phyloP scores from a whole-genome alignment of 2,888 invertebrate species.

The Arrhopalites spinosus region DNA sequence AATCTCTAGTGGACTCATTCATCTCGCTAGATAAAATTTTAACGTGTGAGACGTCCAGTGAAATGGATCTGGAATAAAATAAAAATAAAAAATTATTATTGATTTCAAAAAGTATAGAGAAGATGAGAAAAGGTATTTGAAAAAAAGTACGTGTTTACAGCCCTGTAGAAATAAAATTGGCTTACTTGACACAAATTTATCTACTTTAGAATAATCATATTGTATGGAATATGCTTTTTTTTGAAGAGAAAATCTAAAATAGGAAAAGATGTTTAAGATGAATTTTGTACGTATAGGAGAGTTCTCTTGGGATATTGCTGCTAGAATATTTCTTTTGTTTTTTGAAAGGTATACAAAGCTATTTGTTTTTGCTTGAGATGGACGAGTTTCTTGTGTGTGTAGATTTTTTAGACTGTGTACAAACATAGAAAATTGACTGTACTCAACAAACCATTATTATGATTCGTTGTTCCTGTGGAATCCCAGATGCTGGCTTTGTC shows the following conservation, averaged over 20 bases:
- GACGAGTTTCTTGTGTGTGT: neutral
- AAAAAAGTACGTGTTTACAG: neutral
- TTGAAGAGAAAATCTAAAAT: neutral
- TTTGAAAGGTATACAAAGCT: neutral
- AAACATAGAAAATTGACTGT: neutral
- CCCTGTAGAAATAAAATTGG: neutral
- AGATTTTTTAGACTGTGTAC: neutral
- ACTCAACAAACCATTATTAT: neutral
- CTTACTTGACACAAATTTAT: neutral
- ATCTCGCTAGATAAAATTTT: too few relatives aligned
- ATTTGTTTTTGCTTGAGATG: neutral
- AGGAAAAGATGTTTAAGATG: neutral
- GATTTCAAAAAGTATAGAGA: too few relatives aligned
- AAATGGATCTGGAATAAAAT: too few relatives aligned
- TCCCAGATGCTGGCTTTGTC: neutral
- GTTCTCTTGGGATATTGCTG: conserved; percentile 8
- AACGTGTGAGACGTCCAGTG: too few relatives aligned
- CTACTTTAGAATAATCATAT: neutral
- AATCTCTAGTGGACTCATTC: too few relatives aligned
- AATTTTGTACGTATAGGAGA: neutral
- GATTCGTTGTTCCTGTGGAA: neutral
- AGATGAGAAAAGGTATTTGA: too few relatives aligned
- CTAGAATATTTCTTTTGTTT: neutral
- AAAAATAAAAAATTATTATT: too few relatives aligned
- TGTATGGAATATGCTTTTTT: neutral